A percentile compares a stretch with the other conserved stretches of the same genome.
phyloP scores from a whole-genome alignment of 1,140 invertebrate genomes.

The Caenorhabditis inopinata region DNA sequence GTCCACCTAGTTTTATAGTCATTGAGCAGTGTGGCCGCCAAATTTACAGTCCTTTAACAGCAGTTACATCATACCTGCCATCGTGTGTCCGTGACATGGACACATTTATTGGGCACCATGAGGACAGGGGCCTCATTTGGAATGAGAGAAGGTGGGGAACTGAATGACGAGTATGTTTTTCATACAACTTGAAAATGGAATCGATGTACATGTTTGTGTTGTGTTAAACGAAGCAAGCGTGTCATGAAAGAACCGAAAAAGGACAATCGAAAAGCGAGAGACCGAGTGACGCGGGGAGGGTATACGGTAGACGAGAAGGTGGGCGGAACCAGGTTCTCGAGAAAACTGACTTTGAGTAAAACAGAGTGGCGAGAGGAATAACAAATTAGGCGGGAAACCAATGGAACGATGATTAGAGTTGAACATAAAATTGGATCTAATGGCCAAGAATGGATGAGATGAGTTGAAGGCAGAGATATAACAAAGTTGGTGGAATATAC shows the following conservation, averaged over 20 bases:
- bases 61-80: no score
- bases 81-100: no score
- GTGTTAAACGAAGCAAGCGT: slow-evolving; percentile 32
- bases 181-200: background rate
- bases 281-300: background rate
- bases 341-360: background rate
- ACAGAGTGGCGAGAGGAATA: background rate
- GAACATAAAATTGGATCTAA: background rate
- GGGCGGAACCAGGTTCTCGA: background rate
- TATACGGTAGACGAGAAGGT: background rate
- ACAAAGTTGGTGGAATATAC: no score
- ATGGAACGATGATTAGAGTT: background rate
- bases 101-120: no score
- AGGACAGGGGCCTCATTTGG: no score
- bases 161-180: background rate
- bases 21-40: no score
- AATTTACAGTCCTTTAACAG: no score
- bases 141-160: background rate
- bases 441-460: background rate
- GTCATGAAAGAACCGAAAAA: background rate
- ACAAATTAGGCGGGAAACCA: background rate
- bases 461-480: background rate
- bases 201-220: background rate
- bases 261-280: background rate
- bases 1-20: no score